These are phyloP conservation scores for Acrobasis repandana DNA, from an alignment of 2,888 invertebrate species.

Conservation along the genomic window DNA sequence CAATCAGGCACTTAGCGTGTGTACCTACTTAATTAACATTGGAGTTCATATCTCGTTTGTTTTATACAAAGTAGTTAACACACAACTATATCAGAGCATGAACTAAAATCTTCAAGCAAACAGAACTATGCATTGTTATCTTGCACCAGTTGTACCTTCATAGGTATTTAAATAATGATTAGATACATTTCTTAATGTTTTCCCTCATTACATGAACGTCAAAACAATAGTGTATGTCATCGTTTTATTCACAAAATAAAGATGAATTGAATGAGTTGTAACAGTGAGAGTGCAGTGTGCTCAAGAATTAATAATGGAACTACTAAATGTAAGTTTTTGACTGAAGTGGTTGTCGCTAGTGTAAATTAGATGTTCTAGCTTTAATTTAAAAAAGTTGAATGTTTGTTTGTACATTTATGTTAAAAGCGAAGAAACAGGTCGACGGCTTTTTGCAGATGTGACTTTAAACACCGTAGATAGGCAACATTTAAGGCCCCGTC, in stretches of 20 bases:
- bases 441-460: too few species aligned
- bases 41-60: background rate
- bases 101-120: slow-evolving; percentile 24
- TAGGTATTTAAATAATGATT: slow-evolving; percentile 37
- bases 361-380: too few species aligned
- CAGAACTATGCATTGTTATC: slow-evolving; percentile 3
- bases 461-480: too few species aligned
- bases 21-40: too few species aligned
- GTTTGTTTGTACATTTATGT: too few species aligned
- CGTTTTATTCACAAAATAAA: background rate
- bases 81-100: slow-evolving; percentile 11
- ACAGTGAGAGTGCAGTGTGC: background rate
- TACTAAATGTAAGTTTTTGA: background rate
- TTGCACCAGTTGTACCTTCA: background rate
- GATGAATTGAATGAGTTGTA: slow-evolving; percentile 1
- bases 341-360: too few species aligned
- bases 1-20: too few species aligned
- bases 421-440: too few species aligned
- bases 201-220: slow-evolving; percentile 6
- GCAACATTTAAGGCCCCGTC: too few species aligned
- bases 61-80: background rate
- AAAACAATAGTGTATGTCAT: background rate
- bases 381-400: too few species aligned
- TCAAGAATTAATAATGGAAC: background rate
- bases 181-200: slow-evolving; percentile 27